These are phyloP conservation scores for Nomada fabriciana DNA, from an alignment of 2,888 invertebrate genomes.

Conservation along the genomic window DNA sequence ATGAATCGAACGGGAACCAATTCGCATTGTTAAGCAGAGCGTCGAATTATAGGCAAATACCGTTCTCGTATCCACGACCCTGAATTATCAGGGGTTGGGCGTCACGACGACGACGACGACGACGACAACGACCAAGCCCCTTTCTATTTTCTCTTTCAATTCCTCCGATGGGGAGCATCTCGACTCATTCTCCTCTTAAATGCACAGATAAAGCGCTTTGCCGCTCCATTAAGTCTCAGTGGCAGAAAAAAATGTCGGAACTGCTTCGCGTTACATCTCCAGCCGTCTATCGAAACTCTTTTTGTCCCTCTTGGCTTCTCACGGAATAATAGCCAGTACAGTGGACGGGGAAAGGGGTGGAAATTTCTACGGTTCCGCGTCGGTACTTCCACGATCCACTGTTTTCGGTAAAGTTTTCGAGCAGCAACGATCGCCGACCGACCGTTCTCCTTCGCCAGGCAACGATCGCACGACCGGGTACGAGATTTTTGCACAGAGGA, in stretches of 20 bases:
- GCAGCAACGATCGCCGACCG: neutral
- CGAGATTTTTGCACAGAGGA: neutral
- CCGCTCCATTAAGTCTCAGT: conserved; percentile 54
- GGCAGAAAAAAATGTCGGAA: conserved; percentile 29
- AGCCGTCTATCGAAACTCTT: conserved; percentile 36
- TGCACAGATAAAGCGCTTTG: conserved; percentile 57
- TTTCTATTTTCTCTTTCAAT: conserved; percentile 24
- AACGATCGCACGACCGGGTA: neutral
- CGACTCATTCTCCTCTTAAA: conserved; percentile 43
- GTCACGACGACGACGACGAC: neutral
- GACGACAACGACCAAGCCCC: neutral
- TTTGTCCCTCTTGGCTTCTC: neutral
- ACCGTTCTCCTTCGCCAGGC: neutral
- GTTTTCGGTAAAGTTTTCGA: conserved; percentile 10
- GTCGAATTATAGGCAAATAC: conserved; percentile 54
- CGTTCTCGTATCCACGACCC: conserved; percentile 53
- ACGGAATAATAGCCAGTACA: conserved; percentile 6
- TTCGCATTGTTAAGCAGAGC: conserved; percentile 57
- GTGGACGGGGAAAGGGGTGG: neutral
- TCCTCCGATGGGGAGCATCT: neutral
- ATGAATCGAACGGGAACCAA: conserved; percentile 47
- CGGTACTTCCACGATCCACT: neutral
- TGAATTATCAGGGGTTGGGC: conserved; percentile 48
- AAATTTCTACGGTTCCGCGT: neutral
- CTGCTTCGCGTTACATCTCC: conserved; percentile 32